A percentile compares a stretch with the other conserved stretches of the same genome.
Evolutionary conservation across 1,140 invertebrate genomes (phyloP).

Genomic region (Drosophila virilis): DNA sequence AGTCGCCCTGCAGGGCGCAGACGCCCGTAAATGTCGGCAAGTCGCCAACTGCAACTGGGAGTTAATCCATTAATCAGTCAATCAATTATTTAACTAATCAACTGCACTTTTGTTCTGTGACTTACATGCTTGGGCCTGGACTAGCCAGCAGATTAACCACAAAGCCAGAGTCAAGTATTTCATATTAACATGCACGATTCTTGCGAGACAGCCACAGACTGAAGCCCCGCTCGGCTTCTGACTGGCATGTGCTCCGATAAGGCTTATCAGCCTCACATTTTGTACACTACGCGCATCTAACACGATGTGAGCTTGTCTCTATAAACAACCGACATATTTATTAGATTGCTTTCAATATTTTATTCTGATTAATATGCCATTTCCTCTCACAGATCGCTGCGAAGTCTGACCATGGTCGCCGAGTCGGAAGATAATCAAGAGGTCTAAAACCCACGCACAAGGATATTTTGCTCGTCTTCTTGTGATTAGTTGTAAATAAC

Average conservation of each 20-base stretch:
- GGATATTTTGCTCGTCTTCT: slow-evolving; percentile 59
- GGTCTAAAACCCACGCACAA: slow-evolving; percentile 57
- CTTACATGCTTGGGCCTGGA: slow-evolving; percentile 42
- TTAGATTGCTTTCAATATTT: slow-evolving; percentile 6
- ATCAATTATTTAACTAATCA: slow-evolving; percentile 13
- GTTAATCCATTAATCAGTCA: slow-evolving; percentile 17
- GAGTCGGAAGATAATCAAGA: slow-evolving; percentile 78
- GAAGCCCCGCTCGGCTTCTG: slow-evolving; percentile 5
- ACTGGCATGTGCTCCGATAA: slow-evolving; percentile 34
- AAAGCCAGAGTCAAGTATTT: slow-evolving; percentile 37
- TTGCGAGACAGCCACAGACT: slow-evolving; percentile 36
- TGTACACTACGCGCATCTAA: slow-evolving; percentile 19
- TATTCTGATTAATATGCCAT: background rate
- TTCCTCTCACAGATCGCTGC: slow-evolving; percentile 66
- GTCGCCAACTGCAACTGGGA: slow-evolving; percentile 32
- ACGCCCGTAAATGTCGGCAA: slow-evolving; percentile 51
- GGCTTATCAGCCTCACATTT: slow-evolving; percentile 26
- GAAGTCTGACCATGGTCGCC: slow-evolving; percentile 80
- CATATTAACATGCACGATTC: slow-evolving; percentile 39
- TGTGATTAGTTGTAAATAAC: slow-evolving; percentile 81
- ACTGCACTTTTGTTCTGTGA: slow-evolving; percentile 11
- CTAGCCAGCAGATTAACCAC: slow-evolving; percentile 46
- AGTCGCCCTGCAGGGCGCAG: slow-evolving; percentile 61
- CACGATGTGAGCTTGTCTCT: slow-evolving; percentile 36
- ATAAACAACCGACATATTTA: background rate